Evolutionary conservation across 2,113 vertebrate genomes (phyloP).

Genomic region (Rhabdornis inornatus): DNA sequence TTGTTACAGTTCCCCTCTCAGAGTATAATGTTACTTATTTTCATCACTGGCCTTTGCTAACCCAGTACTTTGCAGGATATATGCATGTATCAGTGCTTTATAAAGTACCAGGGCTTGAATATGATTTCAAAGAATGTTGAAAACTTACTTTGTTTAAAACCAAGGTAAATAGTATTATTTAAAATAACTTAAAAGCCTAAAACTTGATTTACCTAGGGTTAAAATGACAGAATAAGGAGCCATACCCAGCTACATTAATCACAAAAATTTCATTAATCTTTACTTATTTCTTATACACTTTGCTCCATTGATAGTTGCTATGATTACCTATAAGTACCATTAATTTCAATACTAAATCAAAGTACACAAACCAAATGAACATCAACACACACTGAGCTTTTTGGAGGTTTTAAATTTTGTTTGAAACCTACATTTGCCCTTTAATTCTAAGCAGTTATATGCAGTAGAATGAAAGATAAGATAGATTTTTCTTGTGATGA

Average conservation of each 20-base stretch:
- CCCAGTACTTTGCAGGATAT: background rate
- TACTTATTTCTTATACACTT: background rate
- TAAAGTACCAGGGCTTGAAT: background rate
- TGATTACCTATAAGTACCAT: background rate
- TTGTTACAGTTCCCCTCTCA: background rate
- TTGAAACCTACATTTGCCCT: background rate
- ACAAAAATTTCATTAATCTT: background rate
- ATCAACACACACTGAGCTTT: background rate
- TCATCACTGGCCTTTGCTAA: background rate
- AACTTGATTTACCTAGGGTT: background rate
- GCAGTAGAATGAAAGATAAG: background rate
- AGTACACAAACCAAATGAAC: background rate
- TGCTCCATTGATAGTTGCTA: background rate
- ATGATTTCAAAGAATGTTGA: background rate
- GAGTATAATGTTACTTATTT: background rate
- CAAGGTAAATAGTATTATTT: background rate
- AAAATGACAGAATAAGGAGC: background rate
- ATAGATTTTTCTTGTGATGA: background rate
- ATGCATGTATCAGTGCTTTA: background rate
- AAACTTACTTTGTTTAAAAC: background rate
- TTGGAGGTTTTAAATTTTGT: background rate
- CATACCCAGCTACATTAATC: background rate
- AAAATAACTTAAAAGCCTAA: background rate
- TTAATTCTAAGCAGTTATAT: background rate
- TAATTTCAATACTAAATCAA: background rate